Evolutionary conservation across 2,888 invertebrate genomes (phyloP), one percentile per base, ranked within the genome.

Genomic region (Cylindroiulus punctatus): DNA sequence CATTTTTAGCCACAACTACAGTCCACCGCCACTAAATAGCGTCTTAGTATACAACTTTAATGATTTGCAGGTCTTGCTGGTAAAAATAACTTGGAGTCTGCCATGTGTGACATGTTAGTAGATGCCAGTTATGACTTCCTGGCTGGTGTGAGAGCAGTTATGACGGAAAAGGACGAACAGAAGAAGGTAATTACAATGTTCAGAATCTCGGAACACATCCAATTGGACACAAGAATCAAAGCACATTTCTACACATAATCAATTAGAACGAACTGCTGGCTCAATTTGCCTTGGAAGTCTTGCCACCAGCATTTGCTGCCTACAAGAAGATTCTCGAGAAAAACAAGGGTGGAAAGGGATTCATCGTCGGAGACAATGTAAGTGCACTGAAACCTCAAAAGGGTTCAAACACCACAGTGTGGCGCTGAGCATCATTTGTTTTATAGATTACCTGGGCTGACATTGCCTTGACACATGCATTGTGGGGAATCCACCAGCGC

Each of bases 361-460:
- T 42, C 83, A 36, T 82, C 26, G 86, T 86, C 42, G 86, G 86
- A 19, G 86, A 86, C 82, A 26, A 14, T 19, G 86, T 86, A 81
- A 40, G 57, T 30, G 7, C 8, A 76, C 8, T 8, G 36, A 84
- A 65, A 5, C 52, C 17, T 32, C 42, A 84, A 4, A n/a, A 65
- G 0, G 26, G 26, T 14, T 3, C 30, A 14, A 12, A 3, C 30
- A 52, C 30, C 4, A 52, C 30, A 0, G 8, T 26, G 14, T 84
- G 47, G 17, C 47, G 22, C 3, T 47, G 26, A 84, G 8, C 65
- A n/a, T 26, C 65, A 65, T 65, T 26, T 65, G 26, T 84, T 42
- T 82, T 65, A 57, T 89, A 93, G 93, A 90, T 94, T 40, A 93
- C 94, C 42, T 94, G 94, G 94, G 94, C 94, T 86, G 94, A 94